Evolutionary conservation across 2,797 vertebrate species (phyloP).

Genomic region (Limosa lapponica): DNA sequence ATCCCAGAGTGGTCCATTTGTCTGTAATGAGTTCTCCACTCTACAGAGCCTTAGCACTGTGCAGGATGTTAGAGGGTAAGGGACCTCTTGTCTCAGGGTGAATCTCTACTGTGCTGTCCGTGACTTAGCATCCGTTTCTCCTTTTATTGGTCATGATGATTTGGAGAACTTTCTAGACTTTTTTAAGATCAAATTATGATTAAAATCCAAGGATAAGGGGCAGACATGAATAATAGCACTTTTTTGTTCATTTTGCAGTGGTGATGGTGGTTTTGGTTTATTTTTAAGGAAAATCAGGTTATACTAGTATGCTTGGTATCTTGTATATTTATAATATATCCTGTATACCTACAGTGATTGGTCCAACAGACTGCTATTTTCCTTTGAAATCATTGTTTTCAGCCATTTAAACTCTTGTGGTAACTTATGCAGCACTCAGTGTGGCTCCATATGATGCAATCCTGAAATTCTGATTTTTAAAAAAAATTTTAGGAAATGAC

Average conservation of each 20-base stretch:
- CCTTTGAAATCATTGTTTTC: background rate
- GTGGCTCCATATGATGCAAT: background rate
- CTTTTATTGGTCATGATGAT: background rate
- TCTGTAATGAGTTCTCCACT: accelerated
- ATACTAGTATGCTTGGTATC: background rate
- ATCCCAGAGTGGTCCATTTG: background rate
- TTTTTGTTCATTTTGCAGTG: background rate
- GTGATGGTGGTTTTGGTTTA: background rate
- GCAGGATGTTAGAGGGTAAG: background rate
- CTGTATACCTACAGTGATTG: background rate
- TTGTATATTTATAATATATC: background rate
- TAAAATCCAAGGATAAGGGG: background rate
- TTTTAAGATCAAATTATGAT: background rate
- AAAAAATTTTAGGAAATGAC: background rate
- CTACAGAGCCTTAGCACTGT: background rate
- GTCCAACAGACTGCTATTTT: background rate
- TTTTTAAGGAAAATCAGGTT: background rate
- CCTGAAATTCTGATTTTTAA: background rate
- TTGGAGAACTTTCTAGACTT: background rate
- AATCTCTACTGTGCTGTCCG: background rate
- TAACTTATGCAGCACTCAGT: background rate
- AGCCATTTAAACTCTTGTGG: background rate
- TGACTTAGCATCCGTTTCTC: background rate
- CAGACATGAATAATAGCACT: background rate
- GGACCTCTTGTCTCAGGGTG: background rate